Evolutionary conservation across 2,113 vertebrate genomes (phyloP), one percentile per base, ranked within the genome.

Genomic region (Nothobranchius furzeri): DNA sequence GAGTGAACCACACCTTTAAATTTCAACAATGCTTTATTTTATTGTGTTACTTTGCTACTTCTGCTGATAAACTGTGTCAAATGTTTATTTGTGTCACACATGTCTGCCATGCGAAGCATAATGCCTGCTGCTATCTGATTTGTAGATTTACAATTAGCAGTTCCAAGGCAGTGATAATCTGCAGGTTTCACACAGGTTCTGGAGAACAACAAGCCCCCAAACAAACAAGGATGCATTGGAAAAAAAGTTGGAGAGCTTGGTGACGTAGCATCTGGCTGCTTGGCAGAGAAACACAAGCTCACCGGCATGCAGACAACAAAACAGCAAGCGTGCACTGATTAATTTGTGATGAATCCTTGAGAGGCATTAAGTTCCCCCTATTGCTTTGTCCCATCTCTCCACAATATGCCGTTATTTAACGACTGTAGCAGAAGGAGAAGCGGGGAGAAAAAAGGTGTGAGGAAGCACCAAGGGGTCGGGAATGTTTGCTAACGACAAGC

Each of bases 351-450:
- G 56, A 85, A 80, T 73, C 58, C 73, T 83, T 77, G 76, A 87
- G 81, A 84, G 67, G 70, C 68, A 87, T 42, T 77, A 68, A 60
- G 72, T 80, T 85, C 70, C 72, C 49, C 70, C 54, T 36, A 70
- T 62, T 67, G 65, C 65, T 58, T 49, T 56, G 64, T 76, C 74
- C 65, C 75, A 73, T 87, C 51, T 71, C 65, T 80, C 37, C 24
- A 68, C 76, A 74, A 82, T 84, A 86, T 83, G 84, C 80, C 78
- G 82, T 79, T 72, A 74, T 73, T 78, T 88, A 89, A 87, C 83
- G 85, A 82, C 61, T 84, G 55, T 49, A 70, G 66, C 60, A 70
- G 71, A 7, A 64, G 47, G 60, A 14, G 40, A 64, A 58, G 14
- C 15, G 8, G 20, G 64, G 63, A 24, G 56, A 17, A 35, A 64